These are phyloP conservation scores for Dasypus novemcinctus DNA, from an alignment of 2,113 vertebrate species.

Conservation along the genomic window DNA sequence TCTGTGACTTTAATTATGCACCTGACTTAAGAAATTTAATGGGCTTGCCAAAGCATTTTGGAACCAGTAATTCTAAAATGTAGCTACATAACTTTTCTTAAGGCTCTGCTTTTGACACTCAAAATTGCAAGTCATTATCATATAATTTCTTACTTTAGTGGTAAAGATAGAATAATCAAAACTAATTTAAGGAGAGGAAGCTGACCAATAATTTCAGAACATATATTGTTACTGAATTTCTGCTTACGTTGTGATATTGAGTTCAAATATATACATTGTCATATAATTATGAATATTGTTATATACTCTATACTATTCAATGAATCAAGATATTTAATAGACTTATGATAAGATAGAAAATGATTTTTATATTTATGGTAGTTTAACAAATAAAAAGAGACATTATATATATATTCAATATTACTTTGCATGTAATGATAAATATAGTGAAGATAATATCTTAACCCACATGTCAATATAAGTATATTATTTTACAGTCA, in stretches of 20 bases:
- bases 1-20: constrained; percentile 65
- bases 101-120: neutral
- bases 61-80: constrained; percentile 48
- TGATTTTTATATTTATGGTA: neutral
- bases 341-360: neutral
- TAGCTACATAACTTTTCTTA: constrained; percentile 43
- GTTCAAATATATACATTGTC: neutral
- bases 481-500: neutral
- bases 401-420: neutral
- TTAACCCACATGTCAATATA: neutral
- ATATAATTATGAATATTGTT: neutral
- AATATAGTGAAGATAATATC: neutral
- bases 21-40: constrained; percentile 63
- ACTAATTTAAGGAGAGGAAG: neutral
- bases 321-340: neutral
- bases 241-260: neutral
- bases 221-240: neutral
- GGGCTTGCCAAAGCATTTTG: constrained; percentile 59
- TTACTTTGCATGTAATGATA: neutral
- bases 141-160: constrained; percentile 11
- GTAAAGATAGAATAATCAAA: neutral
- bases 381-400: neutral
- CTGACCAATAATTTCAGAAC: neutral
- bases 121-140: constrained; percentile 49
- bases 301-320: neutral